A percentile compares a stretch with the other conserved stretches of the same genome.
phyloP scores from a whole-genome alignment of 2,113 vertebrate genomes.

The Speoplatyrhinus poulsoni region DNA sequence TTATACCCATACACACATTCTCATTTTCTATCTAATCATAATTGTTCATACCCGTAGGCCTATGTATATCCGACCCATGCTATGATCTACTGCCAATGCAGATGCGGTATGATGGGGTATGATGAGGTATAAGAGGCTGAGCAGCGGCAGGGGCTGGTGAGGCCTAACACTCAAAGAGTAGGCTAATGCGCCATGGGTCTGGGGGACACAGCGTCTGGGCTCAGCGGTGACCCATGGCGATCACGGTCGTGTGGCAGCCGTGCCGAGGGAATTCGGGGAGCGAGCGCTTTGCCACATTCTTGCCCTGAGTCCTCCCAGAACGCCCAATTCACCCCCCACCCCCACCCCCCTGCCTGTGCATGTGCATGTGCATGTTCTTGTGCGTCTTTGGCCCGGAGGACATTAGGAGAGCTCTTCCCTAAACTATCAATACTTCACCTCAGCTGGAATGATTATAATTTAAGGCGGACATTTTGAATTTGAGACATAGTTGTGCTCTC shows the following conservation, averaged over 20 bases:
- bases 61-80: constrained; percentile 18
- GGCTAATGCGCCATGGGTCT: constrained; percentile 49
- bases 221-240: constrained; percentile 66
- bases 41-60: constrained; percentile 10
- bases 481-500: constrained; percentile 68
- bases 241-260: constrained; percentile 71
- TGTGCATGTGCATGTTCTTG: too few species aligned
- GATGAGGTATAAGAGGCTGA: background rate
- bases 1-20: background rate
- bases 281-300: constrained; percentile 55
- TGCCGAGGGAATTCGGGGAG: constrained; percentile 65
- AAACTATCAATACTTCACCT: constrained; percentile 72
- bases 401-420: constrained; percentile 64
- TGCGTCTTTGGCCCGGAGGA: constrained; percentile 42
- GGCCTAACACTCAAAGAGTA: constrained; percentile 61
- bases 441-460: constrained; percentile 63
- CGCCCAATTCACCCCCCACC: constrained; percentile 27
- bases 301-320: constrained; percentile 43
- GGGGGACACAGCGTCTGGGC: constrained; percentile 53
- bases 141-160: constrained; percentile 10
- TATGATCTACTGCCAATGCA: constrained; percentile 14
- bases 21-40: constrained; percentile 7
- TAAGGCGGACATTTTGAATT: constrained; percentile 63
- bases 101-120: background rate
- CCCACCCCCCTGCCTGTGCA: constrained; percentile 40